These are phyloP conservation scores for Lepus americanus DNA, from an alignment of 2,113 vertebrate genomes.

Conservation along the genomic window DNA sequence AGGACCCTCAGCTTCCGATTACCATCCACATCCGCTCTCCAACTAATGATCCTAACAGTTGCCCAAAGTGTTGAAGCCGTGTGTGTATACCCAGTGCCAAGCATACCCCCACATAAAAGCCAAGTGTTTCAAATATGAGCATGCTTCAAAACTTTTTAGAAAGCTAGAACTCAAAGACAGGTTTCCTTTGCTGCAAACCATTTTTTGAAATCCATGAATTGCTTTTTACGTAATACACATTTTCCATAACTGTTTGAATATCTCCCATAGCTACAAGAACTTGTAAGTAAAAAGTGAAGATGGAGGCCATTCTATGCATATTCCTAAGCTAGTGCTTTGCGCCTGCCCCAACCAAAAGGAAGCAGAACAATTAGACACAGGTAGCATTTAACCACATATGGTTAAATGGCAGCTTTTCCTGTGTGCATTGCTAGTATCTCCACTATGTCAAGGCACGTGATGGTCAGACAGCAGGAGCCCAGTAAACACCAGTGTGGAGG, in stretches of 20 bases:
- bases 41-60: neutral
- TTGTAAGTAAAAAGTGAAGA: neutral
- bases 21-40: neutral
- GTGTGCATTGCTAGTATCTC: neutral
- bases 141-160: too few relatives aligned
- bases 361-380: neutral
- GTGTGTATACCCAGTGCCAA: neutral
- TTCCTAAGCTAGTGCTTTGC: constrained; percentile 8
- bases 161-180: too few relatives aligned
- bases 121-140: neutral
- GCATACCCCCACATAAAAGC: neutral
- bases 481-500: neutral
- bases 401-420: neutral
- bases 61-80: neutral
- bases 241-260: too few relatives aligned
- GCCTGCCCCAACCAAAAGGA: neutral
- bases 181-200: too few relatives aligned
- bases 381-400: neutral
- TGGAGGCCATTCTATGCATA: neutral
- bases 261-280: neutral
- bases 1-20: neutral
- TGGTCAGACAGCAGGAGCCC: neutral
- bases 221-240: too few relatives aligned
- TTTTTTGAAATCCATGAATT: too few relatives aligned
- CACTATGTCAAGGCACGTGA: neutral